A percentile compares a stretch with the other conserved stretches of the same genome.
phyloP scores from a whole-genome alignment of 2,888 invertebrate species.

The Orchestes rusci region DNA sequence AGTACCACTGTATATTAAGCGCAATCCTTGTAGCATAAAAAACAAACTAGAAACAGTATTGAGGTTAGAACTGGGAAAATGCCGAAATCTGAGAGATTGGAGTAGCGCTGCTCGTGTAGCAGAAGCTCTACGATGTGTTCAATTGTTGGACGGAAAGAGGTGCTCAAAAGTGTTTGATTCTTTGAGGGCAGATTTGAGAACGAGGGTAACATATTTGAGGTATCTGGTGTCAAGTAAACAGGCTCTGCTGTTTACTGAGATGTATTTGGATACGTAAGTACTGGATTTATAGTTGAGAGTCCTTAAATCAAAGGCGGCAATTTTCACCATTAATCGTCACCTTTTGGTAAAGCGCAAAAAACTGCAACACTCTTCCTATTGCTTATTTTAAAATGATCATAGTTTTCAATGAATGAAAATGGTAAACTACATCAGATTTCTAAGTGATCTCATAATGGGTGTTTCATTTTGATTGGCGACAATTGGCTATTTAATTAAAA shows the following conservation, averaged over 20 bases:
- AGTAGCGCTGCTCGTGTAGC: constrained; percentile 71
- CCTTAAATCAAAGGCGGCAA: too few relatives aligned
- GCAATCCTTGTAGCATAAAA: constrained; percentile 33
- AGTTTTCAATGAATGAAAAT: too few relatives aligned
- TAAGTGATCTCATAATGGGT: too few relatives aligned
- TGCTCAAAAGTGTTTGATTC: constrained; percentile 67
- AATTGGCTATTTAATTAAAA: too few relatives aligned
- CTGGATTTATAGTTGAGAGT: not conserved
- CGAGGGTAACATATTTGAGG: constrained; percentile 70
- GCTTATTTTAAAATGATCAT: too few relatives aligned
- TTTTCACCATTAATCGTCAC: too few relatives aligned
- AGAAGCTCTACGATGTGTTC: constrained; percentile 74
- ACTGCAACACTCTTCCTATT: too few relatives aligned
- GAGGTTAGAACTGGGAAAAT: constrained; percentile 72
- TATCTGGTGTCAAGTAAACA: constrained; percentile 77
- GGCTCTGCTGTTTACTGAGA: constrained; percentile 65
- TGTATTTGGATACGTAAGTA: constrained; percentile 60
- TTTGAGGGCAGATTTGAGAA: constrained; percentile 67
- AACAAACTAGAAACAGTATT: constrained; percentile 56
- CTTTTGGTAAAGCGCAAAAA: too few relatives aligned
- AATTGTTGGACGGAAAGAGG: constrained; percentile 60
- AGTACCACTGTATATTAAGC: constrained; percentile 46
- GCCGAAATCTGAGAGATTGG: constrained; percentile 70
- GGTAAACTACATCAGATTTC: too few relatives aligned
- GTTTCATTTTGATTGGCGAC: too few relatives aligned